Percentiles rank a stretch among this genome's conserved stretches.
phyloP scores from a whole-genome alignment of 2,797 vertebrate species.

The Loriculus beryllinus region DNA sequence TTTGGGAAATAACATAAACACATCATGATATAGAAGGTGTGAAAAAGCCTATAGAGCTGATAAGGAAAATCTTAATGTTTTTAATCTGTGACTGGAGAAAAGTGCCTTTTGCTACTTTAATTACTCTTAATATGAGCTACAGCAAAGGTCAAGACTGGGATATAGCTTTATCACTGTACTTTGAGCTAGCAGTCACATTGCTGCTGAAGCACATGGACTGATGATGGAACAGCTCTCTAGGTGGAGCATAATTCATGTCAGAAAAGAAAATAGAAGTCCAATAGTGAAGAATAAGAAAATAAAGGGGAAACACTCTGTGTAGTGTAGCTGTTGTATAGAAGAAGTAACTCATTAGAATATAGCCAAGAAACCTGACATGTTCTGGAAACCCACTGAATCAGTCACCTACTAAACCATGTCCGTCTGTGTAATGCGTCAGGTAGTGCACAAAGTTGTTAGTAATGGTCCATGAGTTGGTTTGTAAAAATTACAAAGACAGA shows the following conservation, averaged over 20 bases:
- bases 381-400: neutral
- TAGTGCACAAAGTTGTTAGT: neutral
- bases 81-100: neutral
- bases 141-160: neutral
- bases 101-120: neutral
- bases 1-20: neutral
- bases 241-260: neutral
- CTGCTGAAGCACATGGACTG: neutral
- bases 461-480: neutral
- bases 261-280: neutral
- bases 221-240: neutral
- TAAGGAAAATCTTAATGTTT: neutral
- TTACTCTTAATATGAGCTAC: neutral
- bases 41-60: neutral
- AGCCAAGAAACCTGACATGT: neutral
- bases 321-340: neutral
- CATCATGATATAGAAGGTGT: neutral
- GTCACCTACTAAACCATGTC: neutral
- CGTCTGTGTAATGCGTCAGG: neutral
- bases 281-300: neutral
- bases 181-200: neutral
- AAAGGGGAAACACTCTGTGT: neutral
- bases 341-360: neutral
- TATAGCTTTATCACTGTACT: neutral
- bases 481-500: neutral